Evolutionary conservation across 2,888 invertebrate genomes (phyloP), one percentile per base, ranked within the genome.

Genomic region (Microdon myrmicae): DNA sequence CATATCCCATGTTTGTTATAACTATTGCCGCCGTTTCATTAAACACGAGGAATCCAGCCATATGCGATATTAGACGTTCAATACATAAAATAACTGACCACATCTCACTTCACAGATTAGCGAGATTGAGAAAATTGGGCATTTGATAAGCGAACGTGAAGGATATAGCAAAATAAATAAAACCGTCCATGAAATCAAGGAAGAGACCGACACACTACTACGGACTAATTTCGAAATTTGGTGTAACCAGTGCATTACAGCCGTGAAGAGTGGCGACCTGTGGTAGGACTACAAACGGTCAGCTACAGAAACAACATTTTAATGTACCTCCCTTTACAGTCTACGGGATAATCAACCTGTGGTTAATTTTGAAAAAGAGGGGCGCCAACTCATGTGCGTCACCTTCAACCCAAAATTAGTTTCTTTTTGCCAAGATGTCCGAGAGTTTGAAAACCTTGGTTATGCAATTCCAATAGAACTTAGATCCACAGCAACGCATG

Each of bases 331-430:
- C 14, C 20, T 31, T 45, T 44, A 6, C 61, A 86, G 85, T 68
- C 75, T 87, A 3, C 83, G 82, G 28, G 85, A 86, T 66, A 86
- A 90, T 66, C 87, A 89, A 68, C 87, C 92, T 0, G 93, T 94
- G 1, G 89, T 94, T 0, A 87, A 90, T 73, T 88, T 94, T 73
- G 89, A 89, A 23, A 76, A 75, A 41, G 83, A 86, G 22, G 83
- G 82, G 7, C 84, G 84, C 17, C 88, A 88, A 69, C 80, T 92
- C 70, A 90, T 94, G 91, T 86, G 87, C 59, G 97, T 99, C 1
- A 95, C 93, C 72, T 98, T 93, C 79, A 92, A 94, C 72, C 90
- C 93, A 1, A 85, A 91, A 35, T 79, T 97, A 39, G 90, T 93
- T 7, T 87, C 88, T 28, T 82, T 94, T 37, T 90, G 96, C 72